Conservation (phyloP, 2,888 invertebrate genomes). For the Orthonevra nobilis region DNA sequence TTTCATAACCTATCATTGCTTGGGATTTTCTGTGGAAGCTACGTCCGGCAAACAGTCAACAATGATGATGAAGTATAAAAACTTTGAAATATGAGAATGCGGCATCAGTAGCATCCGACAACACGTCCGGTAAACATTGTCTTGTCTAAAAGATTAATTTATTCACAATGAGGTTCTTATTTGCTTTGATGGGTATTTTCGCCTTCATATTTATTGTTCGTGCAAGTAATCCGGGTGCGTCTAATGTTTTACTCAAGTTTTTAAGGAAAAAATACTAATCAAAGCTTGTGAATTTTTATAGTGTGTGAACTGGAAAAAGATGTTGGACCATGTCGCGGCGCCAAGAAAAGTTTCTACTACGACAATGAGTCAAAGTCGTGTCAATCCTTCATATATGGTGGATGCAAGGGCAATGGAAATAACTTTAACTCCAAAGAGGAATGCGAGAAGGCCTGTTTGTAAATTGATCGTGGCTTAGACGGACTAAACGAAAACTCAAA, state of each 20-base stretch:
- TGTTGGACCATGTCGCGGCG: conserved; percentile 72
- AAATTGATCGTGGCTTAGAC: too few relatives aligned
- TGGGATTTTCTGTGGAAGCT: conserved; percentile 17
- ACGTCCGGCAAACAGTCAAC: not conserved
- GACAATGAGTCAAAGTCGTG: conserved; percentile 71
- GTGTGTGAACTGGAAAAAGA: conserved; percentile 72
- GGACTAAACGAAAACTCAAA: too few relatives aligned
- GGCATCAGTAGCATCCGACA: conserved; percentile 34
- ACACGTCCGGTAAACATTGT: conserved; percentile 9
- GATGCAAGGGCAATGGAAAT: conserved; percentile 73
- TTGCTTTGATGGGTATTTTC: conserved; percentile 64
- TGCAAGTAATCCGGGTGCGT: conserved; percentile 50
- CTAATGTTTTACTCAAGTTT: too few relatives aligned
- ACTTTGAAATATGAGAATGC: conserved; percentile 5
- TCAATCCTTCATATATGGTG: conserved; percentile 73
- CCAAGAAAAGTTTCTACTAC: conserved; percentile 66
- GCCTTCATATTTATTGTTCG: conserved; percentile 55
- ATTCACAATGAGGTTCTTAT: conserved; percentile 58
- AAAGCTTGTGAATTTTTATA: conserved; percentile 11
- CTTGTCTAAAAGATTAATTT: conserved; percentile 62
- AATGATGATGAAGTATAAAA: conserved; percentile 47
- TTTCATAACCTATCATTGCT: conserved; percentile 8
- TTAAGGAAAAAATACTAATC: too few relatives aligned
- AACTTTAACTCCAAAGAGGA: conserved; percentile 70
- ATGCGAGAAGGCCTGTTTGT: conserved; percentile 72